phyloP scores from a whole-genome alignment of 2,888 invertebrate species.

The Meta bourneti region DNA sequence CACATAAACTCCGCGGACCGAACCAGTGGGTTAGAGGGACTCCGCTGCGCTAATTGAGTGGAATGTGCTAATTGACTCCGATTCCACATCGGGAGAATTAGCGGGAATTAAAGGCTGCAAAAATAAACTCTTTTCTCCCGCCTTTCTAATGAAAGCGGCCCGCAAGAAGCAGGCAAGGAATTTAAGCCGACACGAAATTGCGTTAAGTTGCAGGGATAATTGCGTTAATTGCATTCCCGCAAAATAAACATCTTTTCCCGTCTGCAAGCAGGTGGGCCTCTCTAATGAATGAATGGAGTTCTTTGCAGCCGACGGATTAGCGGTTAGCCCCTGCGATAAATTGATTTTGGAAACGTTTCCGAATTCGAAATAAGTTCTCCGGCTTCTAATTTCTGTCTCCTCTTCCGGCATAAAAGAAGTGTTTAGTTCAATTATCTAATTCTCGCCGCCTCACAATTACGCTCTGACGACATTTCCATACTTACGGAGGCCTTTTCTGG shows the following conservation, averaged over 20 bases:
- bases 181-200: slow-evolving; percentile 74
- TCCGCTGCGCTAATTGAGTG: slow-evolving; percentile 51
- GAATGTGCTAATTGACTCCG: slow-evolving; percentile 68
- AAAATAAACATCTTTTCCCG: slow-evolving; percentile 71
- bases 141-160: slow-evolving; percentile 38
- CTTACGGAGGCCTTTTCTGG: neutral
- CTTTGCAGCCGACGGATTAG: slow-evolving; percentile 54
- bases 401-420: slow-evolving; percentile 44
- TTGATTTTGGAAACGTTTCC: slow-evolving; percentile 64
- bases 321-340: slow-evolving; percentile 69
- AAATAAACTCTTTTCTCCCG: slow-evolving; percentile 59
- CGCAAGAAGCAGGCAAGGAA: slow-evolving; percentile 50
- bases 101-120: slow-evolving; percentile 57
- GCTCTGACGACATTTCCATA: slow-evolving; percentile 31
- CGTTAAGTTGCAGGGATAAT: slow-evolving; percentile 75
- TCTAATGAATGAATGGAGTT: slow-evolving; percentile 70
- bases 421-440: slow-evolving; percentile 73
- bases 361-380: slow-evolving; percentile 65
- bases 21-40: slow-evolving; percentile 23
- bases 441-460: slow-evolving; percentile 59
- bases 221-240: slow-evolving; percentile 75
- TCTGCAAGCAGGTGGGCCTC: slow-evolving; percentile 44
- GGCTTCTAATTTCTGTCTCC: slow-evolving; percentile 11
- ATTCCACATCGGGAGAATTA: slow-evolving; percentile 73
- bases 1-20: neutral